Conservation (phyloP, 2,113 vertebrate species). For the Archocentrus centrarchus region DNA sequence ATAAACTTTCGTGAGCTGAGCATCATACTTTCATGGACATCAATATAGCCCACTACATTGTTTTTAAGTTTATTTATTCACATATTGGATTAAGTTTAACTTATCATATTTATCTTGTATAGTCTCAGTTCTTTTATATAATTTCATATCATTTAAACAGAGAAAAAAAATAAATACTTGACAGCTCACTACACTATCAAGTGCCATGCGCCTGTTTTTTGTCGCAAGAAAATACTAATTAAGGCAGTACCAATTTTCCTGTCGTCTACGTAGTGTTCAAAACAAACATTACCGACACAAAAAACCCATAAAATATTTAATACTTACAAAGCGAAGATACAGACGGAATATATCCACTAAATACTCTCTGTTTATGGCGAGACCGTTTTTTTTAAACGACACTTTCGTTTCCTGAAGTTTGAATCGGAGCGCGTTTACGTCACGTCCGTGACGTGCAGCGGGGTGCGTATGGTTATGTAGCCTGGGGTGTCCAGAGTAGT, state of each 20-base stretch:
- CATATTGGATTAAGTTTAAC: not conserved
- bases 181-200: not conserved
- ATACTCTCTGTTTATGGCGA: not conserved
- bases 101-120: not conserved
- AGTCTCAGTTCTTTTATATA: not conserved
- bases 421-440: slow-evolving; percentile 72
- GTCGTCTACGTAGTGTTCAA: not conserved
- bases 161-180: not conserved
- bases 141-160: not conserved
- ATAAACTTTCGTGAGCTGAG: not conserved
- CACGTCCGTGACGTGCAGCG: not conserved
- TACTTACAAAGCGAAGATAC: slow-evolving; percentile 41
- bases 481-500: not conserved
- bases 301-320: not conserved
- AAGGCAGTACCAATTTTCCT: not conserved
- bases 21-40: not conserved
- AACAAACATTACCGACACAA: not conserved
- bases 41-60: not conserved
- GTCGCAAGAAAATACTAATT: not conserved
- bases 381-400: slow-evolving; percentile 29
- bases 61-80: not conserved
- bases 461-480: not conserved
- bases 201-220: not conserved
- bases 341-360: not conserved
- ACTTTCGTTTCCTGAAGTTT: slow-evolving; percentile 75